Percentiles rank a stretch among this genome's conserved stretches.
Conservation (phyloP, 2,888 invertebrate species). For the Carcina quercana region DNA sequence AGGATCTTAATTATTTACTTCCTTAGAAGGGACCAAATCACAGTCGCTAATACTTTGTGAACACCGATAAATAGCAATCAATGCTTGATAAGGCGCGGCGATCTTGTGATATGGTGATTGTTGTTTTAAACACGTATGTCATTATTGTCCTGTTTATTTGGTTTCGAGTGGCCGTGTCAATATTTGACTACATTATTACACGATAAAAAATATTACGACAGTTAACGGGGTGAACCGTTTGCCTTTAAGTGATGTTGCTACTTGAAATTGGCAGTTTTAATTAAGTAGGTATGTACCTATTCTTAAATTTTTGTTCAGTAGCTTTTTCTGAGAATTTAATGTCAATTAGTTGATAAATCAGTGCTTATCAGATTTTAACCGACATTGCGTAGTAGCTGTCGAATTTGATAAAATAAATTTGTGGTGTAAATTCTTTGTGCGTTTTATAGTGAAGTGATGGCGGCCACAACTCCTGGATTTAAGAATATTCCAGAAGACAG, state of each 20-base stretch:
- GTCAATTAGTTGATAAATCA: background rate
- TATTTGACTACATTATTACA: too few species aligned
- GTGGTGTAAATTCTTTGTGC: too few species aligned
- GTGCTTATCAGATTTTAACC: background rate
- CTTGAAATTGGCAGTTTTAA: too few species aligned
- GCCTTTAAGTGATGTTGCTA: too few species aligned
- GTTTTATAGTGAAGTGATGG: constrained; percentile 26
- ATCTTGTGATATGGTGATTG: constrained; percentile 1
- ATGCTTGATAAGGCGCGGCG: constrained; percentile 3
- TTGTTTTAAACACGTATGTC: background rate
- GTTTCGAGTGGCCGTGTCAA: background rate
- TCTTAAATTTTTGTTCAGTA: background rate
- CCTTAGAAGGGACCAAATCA: constrained; percentile 7
- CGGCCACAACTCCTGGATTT: constrained; percentile 38
- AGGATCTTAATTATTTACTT: constrained; percentile 4
- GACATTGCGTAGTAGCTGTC: too few species aligned
- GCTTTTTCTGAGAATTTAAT: background rate
- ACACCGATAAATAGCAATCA: constrained; percentile 10
- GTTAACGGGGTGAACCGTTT: too few species aligned
- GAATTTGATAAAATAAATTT: too few species aligned
- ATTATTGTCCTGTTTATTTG: background rate
- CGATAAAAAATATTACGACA: too few species aligned
- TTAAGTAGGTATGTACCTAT: too few species aligned
- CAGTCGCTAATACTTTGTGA: constrained; percentile 2
- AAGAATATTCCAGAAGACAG: constrained; percentile 42